These are phyloP conservation scores for Bombus huntii DNA, from an alignment of 1,140 invertebrate species.

Conservation along the genomic window DNA sequence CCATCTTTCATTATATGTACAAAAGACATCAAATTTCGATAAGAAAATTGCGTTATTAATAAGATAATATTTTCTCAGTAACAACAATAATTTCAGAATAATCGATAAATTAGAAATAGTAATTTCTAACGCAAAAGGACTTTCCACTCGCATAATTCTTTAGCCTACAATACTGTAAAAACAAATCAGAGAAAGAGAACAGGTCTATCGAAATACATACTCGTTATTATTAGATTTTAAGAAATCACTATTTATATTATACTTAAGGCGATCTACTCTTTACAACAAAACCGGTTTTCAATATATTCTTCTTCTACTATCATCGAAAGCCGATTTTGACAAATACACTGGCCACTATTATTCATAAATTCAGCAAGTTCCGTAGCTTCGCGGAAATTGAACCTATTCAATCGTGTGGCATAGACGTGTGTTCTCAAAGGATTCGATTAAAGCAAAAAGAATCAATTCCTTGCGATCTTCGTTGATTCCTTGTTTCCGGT, in stretches of 20 bases:
- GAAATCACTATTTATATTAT: background rate
- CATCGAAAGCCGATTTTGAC: constrained; percentile 58
- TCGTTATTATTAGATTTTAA: background rate
- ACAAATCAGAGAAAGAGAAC: background rate
- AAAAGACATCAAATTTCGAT: constrained; percentile 19
- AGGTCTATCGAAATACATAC: background rate
- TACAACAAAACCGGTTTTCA: constrained; percentile 57
- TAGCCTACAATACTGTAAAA: constrained; percentile 43
- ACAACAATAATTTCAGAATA: background rate
- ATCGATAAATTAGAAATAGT: background rate
- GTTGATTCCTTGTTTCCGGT: constrained; percentile 79
- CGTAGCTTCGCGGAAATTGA: background rate
- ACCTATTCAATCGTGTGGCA: background rate
- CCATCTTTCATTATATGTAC: constrained; percentile 41
- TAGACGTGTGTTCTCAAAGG: background rate
- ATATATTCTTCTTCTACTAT: constrained; percentile 9
- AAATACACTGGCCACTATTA: constrained; percentile 46
- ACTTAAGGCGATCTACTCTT: constrained; percentile 24
- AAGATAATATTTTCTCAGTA: background rate
- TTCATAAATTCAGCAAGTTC: constrained; percentile 21
- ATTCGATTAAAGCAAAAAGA: background rate
- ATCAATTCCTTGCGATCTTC: constrained; percentile 74
- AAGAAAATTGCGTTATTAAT: background rate
- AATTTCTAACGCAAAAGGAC: background rate
- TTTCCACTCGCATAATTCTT: background rate